These are phyloP conservation scores for Atta cephalotes DNA, from an alignment of 1,140 invertebrate genomes.

Conservation along the genomic window DNA sequence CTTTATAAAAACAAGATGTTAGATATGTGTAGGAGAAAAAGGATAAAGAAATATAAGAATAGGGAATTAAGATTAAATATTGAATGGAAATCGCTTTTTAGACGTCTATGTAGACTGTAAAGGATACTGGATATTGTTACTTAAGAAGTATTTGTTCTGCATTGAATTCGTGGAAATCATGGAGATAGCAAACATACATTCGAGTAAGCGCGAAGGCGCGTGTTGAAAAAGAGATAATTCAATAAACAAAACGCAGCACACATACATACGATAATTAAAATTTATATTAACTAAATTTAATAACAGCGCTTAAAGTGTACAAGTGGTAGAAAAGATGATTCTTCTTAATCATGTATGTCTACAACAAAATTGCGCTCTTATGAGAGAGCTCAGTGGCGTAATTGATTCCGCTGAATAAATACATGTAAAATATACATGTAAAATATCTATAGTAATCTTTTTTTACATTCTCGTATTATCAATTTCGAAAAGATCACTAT, in stretches of 20 bases:
- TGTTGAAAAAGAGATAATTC: too few species aligned
- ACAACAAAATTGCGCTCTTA: constrained; percentile 5
- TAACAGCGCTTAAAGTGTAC: constrained; percentile 52
- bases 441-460: neutral
- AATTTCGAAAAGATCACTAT: neutral
- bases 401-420: constrained; percentile 13
- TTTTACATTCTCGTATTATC: neutral
- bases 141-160: neutral
- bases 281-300: constrained; percentile 51
- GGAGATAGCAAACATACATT: neutral
- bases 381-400: neutral
- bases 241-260: neutral
- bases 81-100: neutral
- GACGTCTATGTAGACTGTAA: constrained; percentile 23
- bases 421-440: too few species aligned
- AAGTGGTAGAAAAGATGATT: constrained; percentile 21
- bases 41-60: too few species aligned
- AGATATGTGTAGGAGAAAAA: too few species aligned
- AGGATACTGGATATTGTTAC: neutral
- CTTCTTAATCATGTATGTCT: neutral
- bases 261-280: constrained; percentile 19
- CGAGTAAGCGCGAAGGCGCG: neutral
- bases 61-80: constrained; percentile 12
- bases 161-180: neutral
- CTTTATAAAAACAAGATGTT: neutral